Percentiles rank a stretch among this genome's conserved stretches.
Conservation (phyloP, 2,113 vertebrate species). For the Mixornis gularis region DNA sequence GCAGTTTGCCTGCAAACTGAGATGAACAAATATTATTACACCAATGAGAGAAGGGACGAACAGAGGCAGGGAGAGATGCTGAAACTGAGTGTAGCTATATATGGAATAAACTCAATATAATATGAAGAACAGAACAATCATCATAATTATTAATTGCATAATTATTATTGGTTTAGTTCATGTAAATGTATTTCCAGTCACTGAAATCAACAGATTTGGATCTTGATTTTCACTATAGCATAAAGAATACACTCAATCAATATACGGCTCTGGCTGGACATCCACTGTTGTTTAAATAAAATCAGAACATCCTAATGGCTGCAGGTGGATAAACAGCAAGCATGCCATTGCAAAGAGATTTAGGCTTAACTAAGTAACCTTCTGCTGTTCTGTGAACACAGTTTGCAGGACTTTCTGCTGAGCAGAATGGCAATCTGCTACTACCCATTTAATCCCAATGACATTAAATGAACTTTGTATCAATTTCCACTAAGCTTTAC, state of each 20-base stretch:
- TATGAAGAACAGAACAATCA: neutral
- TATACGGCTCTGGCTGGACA: too few relatives aligned
- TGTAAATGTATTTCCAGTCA: too few relatives aligned
- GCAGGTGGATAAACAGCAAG: too few relatives aligned
- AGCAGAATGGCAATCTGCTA: neutral
- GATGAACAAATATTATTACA: neutral
- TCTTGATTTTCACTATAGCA: too few relatives aligned
- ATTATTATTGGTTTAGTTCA: too few relatives aligned
- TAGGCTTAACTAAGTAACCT: neutral
- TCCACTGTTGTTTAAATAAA: too few relatives aligned
- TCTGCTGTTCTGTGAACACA: neutral
- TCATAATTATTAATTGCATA: neutral
- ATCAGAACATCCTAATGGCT: too few relatives aligned
- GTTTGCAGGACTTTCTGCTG: neutral
- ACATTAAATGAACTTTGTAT: neutral
- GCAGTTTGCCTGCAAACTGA: neutral
- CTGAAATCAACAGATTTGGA: too few relatives aligned
- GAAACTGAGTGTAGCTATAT: neutral
- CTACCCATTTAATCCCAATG: neutral
- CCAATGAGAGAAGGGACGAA: neutral
- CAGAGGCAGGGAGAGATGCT: neutral
- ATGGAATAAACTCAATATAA: neutral
- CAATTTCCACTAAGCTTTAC: fast-evolving
- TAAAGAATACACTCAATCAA: too few relatives aligned
- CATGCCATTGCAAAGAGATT: too few relatives aligned